phyloP scores from a whole-genome alignment of 2,888 invertebrate genomes.

The Catocala fraxini region DNA sequence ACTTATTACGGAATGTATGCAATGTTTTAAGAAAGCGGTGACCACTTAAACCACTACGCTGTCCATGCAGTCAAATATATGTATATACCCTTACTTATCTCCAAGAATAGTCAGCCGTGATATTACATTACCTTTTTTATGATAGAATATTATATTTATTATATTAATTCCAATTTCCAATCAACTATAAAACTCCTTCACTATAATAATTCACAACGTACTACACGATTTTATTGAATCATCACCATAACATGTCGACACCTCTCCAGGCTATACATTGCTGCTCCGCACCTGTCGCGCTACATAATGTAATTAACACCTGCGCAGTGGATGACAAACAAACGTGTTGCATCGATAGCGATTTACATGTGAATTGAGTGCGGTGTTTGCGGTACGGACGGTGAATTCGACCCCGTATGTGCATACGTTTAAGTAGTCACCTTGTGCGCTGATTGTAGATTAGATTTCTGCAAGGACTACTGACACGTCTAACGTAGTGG shows the following conservation, averaged over 20 bases:
- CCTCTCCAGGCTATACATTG: constrained; percentile 18
- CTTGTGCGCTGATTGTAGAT: too few relatives aligned
- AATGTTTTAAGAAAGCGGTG: too few relatives aligned
- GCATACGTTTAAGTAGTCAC: background rate
- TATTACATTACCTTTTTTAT: too few relatives aligned
- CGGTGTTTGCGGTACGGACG: constrained; percentile 5
- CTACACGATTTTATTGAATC: constrained; percentile 42
- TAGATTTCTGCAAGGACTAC: too few relatives aligned
- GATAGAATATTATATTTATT: too few relatives aligned
- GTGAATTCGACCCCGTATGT: constrained; percentile 8
- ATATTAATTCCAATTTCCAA: background rate
- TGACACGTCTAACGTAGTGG: too few relatives aligned
- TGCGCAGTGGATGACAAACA: constrained; percentile 36
- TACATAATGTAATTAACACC: constrained; percentile 49
- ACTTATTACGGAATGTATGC: too few relatives aligned
- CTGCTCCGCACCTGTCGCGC: constrained; percentile 26
- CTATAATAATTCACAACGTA: constrained; percentile 8
- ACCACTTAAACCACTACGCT: too few relatives aligned
- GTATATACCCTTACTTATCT: too few relatives aligned
- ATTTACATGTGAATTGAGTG: constrained; percentile 38
- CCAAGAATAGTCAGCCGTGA: too few relatives aligned
- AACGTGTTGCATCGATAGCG: constrained; percentile 37
- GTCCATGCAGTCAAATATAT: too few relatives aligned
- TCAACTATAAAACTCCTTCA: background rate
- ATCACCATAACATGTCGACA: constrained; percentile 40